These are phyloP conservation scores for Anhinga rufa DNA, from an alignment of 2,113 vertebrate genomes.

Conservation along the genomic window DNA sequence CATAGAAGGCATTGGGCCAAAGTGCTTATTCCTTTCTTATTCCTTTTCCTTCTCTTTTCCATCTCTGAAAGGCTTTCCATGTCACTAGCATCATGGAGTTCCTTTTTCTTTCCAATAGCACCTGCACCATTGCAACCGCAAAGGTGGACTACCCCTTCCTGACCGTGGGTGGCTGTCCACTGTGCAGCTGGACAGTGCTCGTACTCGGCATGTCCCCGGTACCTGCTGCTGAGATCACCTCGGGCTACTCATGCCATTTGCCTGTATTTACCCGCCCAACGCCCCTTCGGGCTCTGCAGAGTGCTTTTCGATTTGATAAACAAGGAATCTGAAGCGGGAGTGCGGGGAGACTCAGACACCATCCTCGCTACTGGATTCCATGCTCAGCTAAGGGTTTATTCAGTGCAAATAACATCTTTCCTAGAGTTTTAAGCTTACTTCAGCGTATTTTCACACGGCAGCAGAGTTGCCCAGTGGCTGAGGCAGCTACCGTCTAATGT, in stretches of 20 bases:
- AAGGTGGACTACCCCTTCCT: background rate
- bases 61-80: background rate
- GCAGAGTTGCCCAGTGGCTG: background rate
- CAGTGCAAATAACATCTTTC: background rate
- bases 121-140: background rate
- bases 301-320: background rate
- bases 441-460: background rate
- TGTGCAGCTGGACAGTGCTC: background rate
- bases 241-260: background rate
- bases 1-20: background rate
- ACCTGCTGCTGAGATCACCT: background rate
- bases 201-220: accelerated
- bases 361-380: background rate
- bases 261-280: accelerated
- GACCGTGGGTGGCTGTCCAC: accelerated
- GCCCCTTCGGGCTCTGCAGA: accelerated
- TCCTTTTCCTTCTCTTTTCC: background rate
- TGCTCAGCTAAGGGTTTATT: background rate
- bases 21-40: background rate
- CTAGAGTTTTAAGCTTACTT: background rate
- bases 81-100: accelerated
- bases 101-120: background rate
- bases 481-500: background rate
- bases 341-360: accelerated
- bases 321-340: too few relatives aligned